These are phyloP conservation scores for Caenorhabditis zanzibari DNA, from an alignment of 2,888 invertebrate genomes.

Conservation along the genomic window DNA sequence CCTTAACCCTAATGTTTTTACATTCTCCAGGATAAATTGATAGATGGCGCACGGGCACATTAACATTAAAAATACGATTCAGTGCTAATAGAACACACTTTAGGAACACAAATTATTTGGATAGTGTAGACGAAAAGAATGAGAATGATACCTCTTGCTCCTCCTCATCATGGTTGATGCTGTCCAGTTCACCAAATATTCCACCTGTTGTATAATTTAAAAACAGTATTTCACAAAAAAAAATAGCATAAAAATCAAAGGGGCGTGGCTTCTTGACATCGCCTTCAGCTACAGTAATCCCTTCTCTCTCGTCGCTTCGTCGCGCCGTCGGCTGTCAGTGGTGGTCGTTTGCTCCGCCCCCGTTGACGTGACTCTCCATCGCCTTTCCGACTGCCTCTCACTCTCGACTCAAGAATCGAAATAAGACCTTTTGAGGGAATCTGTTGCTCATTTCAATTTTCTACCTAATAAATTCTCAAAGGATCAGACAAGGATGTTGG, in stretches of 20 bases:
- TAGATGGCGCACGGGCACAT: too few relatives aligned
- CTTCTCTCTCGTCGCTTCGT: constrained; percentile 15
- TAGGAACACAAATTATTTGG: too few relatives aligned
- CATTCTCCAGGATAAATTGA: too few relatives aligned
- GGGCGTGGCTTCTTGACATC: constrained; percentile 42
- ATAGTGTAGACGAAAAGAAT: background rate
- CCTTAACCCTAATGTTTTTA: too few relatives aligned
- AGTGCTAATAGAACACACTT: too few relatives aligned
- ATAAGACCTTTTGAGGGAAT: constrained; percentile 28
- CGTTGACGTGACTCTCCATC: constrained; percentile 53
- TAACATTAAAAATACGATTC: too few relatives aligned
- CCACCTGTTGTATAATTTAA: constrained; percentile 12
- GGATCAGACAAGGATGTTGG: constrained; percentile 18
- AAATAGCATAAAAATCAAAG: constrained; percentile 2
- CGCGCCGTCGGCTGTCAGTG: constrained; percentile 19
- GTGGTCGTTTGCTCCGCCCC: constrained; percentile 40
- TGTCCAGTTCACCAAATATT: too few relatives aligned
- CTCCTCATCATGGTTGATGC: too few relatives aligned
- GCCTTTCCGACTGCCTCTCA: constrained; percentile 50
- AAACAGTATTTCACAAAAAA: constrained; percentile 8
- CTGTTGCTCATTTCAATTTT: background rate
- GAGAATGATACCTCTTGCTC: background rate
- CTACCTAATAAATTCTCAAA: background rate
- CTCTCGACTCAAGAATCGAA: constrained; percentile 34
- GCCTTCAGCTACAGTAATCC: constrained; percentile 29